phyloP scores from a whole-genome alignment of 2,113 vertebrate genomes.

The Eptatretus burgeri region DNA sequence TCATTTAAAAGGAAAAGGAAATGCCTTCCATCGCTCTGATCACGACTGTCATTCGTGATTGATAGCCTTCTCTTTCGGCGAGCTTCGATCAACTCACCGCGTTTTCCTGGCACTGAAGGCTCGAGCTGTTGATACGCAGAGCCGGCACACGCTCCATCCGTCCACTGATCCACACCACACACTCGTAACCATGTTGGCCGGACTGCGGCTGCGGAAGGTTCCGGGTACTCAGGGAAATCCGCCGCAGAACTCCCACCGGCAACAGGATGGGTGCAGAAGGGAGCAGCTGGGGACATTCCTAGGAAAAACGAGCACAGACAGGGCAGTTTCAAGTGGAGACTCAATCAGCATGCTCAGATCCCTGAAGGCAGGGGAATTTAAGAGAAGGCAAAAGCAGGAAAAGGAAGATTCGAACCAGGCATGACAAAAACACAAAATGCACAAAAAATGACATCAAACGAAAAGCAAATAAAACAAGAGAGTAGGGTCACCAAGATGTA shows the following conservation, averaged over 20 bases:
- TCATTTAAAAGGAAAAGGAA: too few species aligned
- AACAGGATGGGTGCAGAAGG: conserved; percentile 73
- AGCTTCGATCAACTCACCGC: conserved; percentile 28
- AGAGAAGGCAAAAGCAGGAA: too few species aligned
- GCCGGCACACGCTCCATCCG: conserved; percentile 54
- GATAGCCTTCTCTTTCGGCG: too few species aligned
- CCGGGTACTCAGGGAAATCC: conserved; percentile 65
- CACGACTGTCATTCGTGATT: too few species aligned
- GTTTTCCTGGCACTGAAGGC: conserved; percentile 94
- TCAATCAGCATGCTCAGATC: too few species aligned
- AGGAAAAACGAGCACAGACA: conserved; percentile 7
- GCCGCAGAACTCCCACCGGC: conserved; percentile 72
- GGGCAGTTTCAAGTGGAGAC: neutral
- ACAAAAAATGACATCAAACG: too few species aligned
- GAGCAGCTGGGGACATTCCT: conserved; percentile 91
- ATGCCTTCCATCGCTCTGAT: too few species aligned
- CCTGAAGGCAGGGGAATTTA: too few species aligned
- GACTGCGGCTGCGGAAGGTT: conserved; percentile 92
- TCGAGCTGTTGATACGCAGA: conserved; percentile 94
- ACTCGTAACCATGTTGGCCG: conserved; percentile 81
- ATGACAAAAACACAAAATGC: too few species aligned
- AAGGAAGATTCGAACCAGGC: too few species aligned
- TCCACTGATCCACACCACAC: conserved; percentile 62
- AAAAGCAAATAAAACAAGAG: too few species aligned
- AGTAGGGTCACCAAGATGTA: too few species aligned